Evolutionary conservation across 2,113 vertebrate species (phyloP).

Genomic region (Caretta caretta): DNA sequence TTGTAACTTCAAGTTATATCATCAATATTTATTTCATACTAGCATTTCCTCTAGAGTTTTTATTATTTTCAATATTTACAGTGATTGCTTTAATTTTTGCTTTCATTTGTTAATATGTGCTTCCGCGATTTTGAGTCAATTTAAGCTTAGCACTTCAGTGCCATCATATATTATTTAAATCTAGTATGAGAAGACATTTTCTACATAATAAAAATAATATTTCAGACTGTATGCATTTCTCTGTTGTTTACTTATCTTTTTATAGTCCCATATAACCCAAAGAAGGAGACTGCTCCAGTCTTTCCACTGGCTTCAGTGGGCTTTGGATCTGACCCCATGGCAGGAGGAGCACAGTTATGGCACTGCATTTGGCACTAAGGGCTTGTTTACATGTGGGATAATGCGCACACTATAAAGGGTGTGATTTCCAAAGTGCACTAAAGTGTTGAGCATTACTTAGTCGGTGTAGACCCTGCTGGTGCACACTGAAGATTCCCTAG

Average conservation of each 20-base stretch:
- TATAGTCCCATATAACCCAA: not conserved
- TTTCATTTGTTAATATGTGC: not conserved
- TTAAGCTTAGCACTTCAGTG: not conserved
- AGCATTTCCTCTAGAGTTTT: constrained; percentile 16
- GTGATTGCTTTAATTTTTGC: not conserved
- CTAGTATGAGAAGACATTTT: not conserved
- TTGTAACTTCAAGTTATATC: not conserved
- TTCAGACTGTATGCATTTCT: not conserved
- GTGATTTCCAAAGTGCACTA: not conserved
- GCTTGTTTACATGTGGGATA: not conserved
- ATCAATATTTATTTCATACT: constrained; percentile 24
- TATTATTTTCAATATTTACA: constrained; percentile 5
- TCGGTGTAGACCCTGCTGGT: not conserved
- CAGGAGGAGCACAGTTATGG: not conserved
- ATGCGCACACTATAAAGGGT: not conserved
- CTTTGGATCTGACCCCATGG: not conserved
- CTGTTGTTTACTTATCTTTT: not conserved
- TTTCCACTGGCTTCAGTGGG: not conserved
- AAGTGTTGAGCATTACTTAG: not conserved
- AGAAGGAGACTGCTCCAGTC: not conserved
- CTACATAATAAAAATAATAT: not conserved
- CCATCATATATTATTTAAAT: not conserved
- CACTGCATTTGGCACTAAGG: not conserved
- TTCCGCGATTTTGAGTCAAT: not conserved
- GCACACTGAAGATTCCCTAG: not conserved